Base-by-base conservation (phyloP, 1,140 invertebrate genomes). In the Cylas formicarius region DNA sequence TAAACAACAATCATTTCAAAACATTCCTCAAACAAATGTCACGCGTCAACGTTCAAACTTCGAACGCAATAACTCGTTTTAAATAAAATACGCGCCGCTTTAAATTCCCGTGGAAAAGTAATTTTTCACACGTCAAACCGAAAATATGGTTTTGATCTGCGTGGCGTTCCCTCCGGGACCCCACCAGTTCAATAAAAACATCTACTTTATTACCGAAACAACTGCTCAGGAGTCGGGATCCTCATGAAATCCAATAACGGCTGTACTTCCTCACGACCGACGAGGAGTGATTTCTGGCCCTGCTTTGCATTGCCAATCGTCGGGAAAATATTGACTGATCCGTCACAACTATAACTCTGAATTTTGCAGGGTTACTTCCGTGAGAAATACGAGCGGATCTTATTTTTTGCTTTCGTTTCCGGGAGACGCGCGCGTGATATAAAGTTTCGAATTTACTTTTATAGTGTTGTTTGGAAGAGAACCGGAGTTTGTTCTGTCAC, bases 101-200 rank as follows among this genome's bases (percentile, higher is more conserved):
- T 57, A 53, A 57, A 55, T 53, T 55, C 53, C 47, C 47, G 51
- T 57, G 56, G 54, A 55, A 55, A 57, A 53, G 55, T 51, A 59
- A 59, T 59, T 55, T 59, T 53, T 59, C 55, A 53, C 50, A 53
- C 43, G 57, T 59, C 57, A 51, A 41, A 45, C 47, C 36, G 54
- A 45, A 59, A 57, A 59, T 59, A 59, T 57, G 55, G 57, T 59
- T 59, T 59, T 59, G 57, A 59, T 59, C 57, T 59, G 35, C 40
- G 32, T 47, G 41, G 33, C 50, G 49, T 57, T 50, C 50, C 55
- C 14, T 10, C 52, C 45, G 55, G 53, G 34, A 55, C 53, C n/a
- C n/a, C n/a, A n/a, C n/a, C 44, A 55, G 51, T 55, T 57, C 52
- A 57, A 59, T 55, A 56, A 59, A 59, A 57, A 59, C 52, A 55